Conservation (phyloP, 2,113 vertebrate species). For the Mus pahari region DNA sequence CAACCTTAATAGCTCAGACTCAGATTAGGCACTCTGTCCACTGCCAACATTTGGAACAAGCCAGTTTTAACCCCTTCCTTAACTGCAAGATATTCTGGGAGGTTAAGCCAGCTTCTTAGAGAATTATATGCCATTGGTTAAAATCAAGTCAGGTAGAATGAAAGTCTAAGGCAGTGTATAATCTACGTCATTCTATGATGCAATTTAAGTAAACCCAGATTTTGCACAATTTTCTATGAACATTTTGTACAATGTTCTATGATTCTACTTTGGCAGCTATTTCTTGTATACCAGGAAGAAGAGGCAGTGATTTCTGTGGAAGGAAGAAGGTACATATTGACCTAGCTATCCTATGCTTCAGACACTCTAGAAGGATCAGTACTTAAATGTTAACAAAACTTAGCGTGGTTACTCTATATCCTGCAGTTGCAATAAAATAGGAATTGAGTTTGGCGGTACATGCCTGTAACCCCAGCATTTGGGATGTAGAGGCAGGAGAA, state of each 20-base stretch:
- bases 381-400: not conserved
- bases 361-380: too few species aligned
- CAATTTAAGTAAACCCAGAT: not conserved
- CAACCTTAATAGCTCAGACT: not conserved
- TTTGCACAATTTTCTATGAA: slow-evolving; percentile 23
- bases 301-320: not conserved
- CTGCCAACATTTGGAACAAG: not conserved
- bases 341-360: slow-evolving; percentile 17
- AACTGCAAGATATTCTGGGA: not conserved
- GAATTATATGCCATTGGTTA: not conserved
- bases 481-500: not conserved
- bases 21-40: not conserved
- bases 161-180: slow-evolving; percentile 9
- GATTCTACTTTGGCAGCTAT: not conserved
- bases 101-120: not conserved
- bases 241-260: not conserved
- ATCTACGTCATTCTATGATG: not conserved
- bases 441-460: too few species aligned
- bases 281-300: not conserved
- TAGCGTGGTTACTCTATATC: not conserved
- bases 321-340: not conserved
- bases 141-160: slow-evolving; percentile 21
- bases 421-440: not conserved
- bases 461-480: not conserved
- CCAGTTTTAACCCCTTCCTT: not conserved